phyloP scores from a whole-genome alignment of 30 jellyfish, hydroid and myxozoan species.

The Turritopsis dohrnii region DNA sequence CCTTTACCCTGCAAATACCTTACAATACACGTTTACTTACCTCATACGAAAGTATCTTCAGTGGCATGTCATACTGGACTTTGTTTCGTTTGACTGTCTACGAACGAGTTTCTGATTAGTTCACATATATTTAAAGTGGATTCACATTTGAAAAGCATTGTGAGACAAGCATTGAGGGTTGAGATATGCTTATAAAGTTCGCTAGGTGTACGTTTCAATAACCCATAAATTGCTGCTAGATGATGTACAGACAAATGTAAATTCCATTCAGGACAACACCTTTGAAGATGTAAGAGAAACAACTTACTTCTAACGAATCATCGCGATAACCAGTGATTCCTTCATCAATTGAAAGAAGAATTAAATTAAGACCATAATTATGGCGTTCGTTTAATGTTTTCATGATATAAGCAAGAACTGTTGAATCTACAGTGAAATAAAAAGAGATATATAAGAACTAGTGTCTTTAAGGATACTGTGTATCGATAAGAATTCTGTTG shows the following conservation, averaged over 20 bases:
- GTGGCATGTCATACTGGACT: constrained; percentile 87
- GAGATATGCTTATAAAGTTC: neutral
- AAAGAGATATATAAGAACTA: neutral
- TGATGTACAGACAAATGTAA: no score
- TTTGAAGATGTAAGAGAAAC: no score
- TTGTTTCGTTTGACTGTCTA: constrained; percentile 93
- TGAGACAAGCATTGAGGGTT: neutral
- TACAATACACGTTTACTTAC: constrained; percentile 33
- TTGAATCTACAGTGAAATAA: constrained; percentile 62
- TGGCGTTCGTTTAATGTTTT: constrained; percentile 82
- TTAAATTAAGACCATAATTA: constrained; percentile 74
- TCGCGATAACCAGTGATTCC: constrained; percentile 99
- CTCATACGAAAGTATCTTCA: constrained; percentile 86
- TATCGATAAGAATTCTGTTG: neutral
- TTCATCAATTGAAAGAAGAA: constrained; percentile 89
- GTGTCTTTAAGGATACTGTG: neutral
- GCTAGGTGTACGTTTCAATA: neutral
- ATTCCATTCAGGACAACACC: neutral
- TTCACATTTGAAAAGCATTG: neutral
- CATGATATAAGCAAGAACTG: constrained; percentile 93
- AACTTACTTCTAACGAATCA: constrained; percentile 95
- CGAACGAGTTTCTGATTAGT: neutral
- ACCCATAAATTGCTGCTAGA: neutral
- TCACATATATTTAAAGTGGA: neutral
- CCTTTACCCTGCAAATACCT: no score